Base-by-base conservation (phyloP, 2,888 invertebrate genomes). In the Trissonchulus latispiculum region DNA sequence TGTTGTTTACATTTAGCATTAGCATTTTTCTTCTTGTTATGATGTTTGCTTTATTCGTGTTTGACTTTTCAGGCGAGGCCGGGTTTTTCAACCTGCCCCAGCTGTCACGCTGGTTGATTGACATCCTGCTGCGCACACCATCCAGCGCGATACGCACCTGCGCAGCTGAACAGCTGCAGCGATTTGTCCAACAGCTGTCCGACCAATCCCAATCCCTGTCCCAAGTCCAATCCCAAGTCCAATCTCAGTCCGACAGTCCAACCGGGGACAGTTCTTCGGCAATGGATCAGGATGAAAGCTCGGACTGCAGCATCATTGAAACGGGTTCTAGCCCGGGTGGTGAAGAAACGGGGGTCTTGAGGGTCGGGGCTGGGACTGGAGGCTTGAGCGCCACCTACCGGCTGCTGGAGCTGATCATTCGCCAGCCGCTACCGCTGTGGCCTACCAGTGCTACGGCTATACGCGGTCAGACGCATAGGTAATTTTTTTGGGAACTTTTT, bases 371-470 rank as follows among this genome's bases (percentile, higher is more conserved):
- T 23, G 48, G 23, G 48, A 23, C 8, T 15, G 48, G 48, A 8
- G 8, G 48, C 48, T 23, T 15, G 48, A 15, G 31, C 29, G 23
- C 8, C 23, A 2, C 29, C 67, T 29, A 35, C 31, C 3, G 18
- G 33, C 75, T 80, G 18, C 75, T 79, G 23, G 77, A 81, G 77
- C 81, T 85, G n/a, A 79, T 86, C 68, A 80, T 85, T 29, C 84
- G 84, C 77, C 84, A 85, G 67, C 83, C 83, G 15, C 83, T 86
- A 37, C 86, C 85, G 1, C 82, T 86, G 75, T 86, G 86, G 86
- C 84, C 85, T 36, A 80, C 85, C 2, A 84, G 84, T 8, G 81
- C 83, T 72, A 80, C 80, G 62, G 82, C 84, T 1, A 70, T 67
- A 28, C 73, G 68, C 31, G 72, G 64, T 61, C 62, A 29, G 29